phyloP scores from a whole-genome alignment of 2,113 vertebrate genomes.

The cattle (Bos taurus) region ARS-UCD2.0 NC_037346.1:62344001-62344500 shows the following conservation, averaged over 20 bases:
- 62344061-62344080: constrained; percentile 70
- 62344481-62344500: not conserved
- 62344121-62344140: constrained; percentile 59
- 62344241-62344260: not conserved
- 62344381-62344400: not conserved
- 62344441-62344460: not conserved
- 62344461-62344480: accelerated
- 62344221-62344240: constrained; percentile 23
- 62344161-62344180: constrained; percentile 28
- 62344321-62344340: not conserved
- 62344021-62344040: constrained; percentile 63
- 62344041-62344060: constrained; percentile 60
- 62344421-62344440: not conserved
- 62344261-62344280: not conserved
- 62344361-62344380: not conserved
- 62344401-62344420: not conserved
- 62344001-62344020: constrained; percentile 41
- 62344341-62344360: not conserved
- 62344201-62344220: constrained; percentile 7
- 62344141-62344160: constrained; percentile 34
- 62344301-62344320: not conserved
- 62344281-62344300: not conserved
- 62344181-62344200: not conserved
- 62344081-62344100: constrained; percentile 79
- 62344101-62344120: constrained; percentile 79